Evolutionary conservation across 2,113 vertebrate species (phyloP).

Genomic region (Heteronetta atricapilla): DNA sequence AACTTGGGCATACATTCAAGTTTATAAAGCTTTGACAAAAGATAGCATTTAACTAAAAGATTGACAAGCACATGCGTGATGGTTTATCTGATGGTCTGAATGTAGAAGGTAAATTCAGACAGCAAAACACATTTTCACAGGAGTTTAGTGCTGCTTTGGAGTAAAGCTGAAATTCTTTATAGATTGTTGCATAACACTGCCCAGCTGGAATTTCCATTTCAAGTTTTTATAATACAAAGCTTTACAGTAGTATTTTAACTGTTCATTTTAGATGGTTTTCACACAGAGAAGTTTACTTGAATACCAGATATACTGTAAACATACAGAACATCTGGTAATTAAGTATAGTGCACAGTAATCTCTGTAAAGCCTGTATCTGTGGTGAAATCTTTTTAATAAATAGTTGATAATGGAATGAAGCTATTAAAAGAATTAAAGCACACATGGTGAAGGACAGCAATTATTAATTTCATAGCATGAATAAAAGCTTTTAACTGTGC

Average conservation of each 20-base stretch:
- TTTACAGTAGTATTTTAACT: constrained; percentile 51
- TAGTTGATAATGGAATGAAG: constrained; percentile 65
- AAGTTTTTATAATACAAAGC: constrained; percentile 32
- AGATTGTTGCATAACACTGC: constrained; percentile 38
- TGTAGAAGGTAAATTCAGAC: constrained; percentile 11
- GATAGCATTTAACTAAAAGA: background rate
- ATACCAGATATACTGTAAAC: constrained; percentile 59
- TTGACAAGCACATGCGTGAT: background rate
- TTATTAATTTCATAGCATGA: constrained; percentile 12
- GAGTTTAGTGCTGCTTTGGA: background rate
- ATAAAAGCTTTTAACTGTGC: constrained; percentile 41
- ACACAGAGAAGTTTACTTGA: constrained; percentile 60
- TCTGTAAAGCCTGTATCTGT: constrained; percentile 61
- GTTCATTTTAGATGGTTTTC: constrained; percentile 60
- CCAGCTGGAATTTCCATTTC: constrained; percentile 63
- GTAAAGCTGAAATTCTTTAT: constrained; percentile 6
- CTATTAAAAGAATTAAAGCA: constrained; percentile 61
- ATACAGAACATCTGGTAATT: constrained; percentile 68
- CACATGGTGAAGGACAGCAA: constrained; percentile 21
- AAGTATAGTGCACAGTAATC: constrained; percentile 62
- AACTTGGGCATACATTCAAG: background rate
- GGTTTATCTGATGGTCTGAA: constrained; percentile 6
- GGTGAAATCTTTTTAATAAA: constrained; percentile 66
- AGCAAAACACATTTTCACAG: background rate
- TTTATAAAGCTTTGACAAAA: constrained; percentile 1